Evolutionary conservation across 2,113 vertebrate species (phyloP).

Genomic region (Australoheros scitulus): DNA sequence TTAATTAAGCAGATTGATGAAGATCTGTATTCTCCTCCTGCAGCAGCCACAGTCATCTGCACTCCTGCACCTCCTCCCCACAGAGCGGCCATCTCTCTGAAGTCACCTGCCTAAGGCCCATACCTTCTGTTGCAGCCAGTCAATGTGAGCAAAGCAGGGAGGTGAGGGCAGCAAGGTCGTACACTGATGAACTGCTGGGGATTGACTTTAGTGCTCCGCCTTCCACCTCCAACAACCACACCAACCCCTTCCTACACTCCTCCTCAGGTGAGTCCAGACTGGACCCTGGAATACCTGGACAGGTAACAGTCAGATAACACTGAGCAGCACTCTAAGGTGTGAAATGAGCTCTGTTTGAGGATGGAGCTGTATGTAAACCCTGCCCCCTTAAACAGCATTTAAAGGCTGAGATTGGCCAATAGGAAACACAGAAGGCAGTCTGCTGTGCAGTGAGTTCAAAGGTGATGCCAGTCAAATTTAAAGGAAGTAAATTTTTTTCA

Average conservation of each 20-base stretch:
- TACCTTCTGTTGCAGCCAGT: constrained; percentile 38
- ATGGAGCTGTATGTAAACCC: too few relatives aligned
- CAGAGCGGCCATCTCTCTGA: not conserved
- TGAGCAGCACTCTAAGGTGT: too few relatives aligned
- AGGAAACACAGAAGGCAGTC: too few relatives aligned
- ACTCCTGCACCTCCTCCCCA: not conserved
- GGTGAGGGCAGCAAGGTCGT: constrained; percentile 52
- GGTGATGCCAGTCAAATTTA: too few relatives aligned
- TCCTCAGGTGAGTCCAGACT: constrained; percentile 52
- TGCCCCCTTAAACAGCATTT: too few relatives aligned
- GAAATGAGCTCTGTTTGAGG: too few relatives aligned
- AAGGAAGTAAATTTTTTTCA: too few relatives aligned
- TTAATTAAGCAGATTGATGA: not conserved
- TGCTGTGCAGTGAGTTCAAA: too few relatives aligned
- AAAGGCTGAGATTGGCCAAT: not conserved
- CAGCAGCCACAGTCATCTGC: not conserved
- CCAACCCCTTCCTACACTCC: constrained; percentile 59
- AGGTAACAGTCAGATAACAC: too few relatives aligned
- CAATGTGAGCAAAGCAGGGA: constrained; percentile 25
- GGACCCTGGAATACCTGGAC: not conserved
- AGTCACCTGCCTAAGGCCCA: not conserved
- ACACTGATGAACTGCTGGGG: constrained; percentile 75
- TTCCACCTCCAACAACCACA: constrained; percentile 16
- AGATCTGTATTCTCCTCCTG: not conserved
- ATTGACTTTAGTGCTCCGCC: constrained; percentile 68